phyloP scores from a whole-genome alignment of 2,888 invertebrate species.

The Trichopoda pennipes region DNA sequence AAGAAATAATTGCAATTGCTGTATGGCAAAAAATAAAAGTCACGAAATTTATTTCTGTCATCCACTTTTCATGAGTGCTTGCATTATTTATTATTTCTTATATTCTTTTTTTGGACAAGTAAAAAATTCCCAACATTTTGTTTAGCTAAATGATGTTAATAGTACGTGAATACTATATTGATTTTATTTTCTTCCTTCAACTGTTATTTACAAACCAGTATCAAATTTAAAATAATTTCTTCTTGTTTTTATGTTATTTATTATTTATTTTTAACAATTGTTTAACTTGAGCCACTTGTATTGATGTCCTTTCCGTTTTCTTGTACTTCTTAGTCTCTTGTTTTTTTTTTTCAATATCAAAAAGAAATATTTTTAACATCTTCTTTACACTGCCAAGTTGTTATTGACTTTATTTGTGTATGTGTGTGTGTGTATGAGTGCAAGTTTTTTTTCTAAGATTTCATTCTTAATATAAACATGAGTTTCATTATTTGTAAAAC shows the following conservation, averaged over 20 bases:
- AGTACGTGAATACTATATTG: constrained; percentile 2
- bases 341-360: neutral
- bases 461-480: constrained; percentile 43
- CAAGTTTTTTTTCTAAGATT: constrained; percentile 29
- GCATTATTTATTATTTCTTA: too few relatives aligned
- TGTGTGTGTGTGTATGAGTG: constrained; percentile 20
- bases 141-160: neutral
- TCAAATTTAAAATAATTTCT: constrained; percentile 18
- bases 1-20: too few relatives aligned
- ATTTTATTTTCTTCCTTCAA: constrained; percentile 21
- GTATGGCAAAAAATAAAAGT: too few relatives aligned
- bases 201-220: constrained; percentile 53
- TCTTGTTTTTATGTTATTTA: neutral
- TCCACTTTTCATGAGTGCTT: too few relatives aligned
- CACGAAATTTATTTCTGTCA: too few relatives aligned
- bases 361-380: neutral
- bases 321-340: neutral
- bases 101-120: too few relatives aligned
- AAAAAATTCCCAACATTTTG: neutral
- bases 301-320: constrained; percentile 44
- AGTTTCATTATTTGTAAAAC: constrained; percentile 31
- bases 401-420: neutral
- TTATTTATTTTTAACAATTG: constrained; percentile 26
- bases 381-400: constrained; percentile 32
- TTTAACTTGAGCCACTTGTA: constrained; percentile 42